Conservation (phyloP, 2,113 vertebrate genomes). For the Myocastor coypus region DNA sequence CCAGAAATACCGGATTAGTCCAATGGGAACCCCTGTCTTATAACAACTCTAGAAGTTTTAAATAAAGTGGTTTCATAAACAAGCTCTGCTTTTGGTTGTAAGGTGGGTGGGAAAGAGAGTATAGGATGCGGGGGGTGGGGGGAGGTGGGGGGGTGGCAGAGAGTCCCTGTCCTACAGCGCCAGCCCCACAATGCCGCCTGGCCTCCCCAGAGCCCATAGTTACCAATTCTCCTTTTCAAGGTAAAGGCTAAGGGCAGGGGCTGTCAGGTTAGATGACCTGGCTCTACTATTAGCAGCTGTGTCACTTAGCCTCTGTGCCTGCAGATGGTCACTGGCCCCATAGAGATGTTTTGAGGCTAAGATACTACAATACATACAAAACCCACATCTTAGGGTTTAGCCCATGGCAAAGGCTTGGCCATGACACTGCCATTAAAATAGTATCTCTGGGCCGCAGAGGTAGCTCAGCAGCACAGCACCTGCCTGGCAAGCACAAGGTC, state of each 20-base stretch:
- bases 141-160: fast-evolving
- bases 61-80: background rate
- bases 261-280: background rate
- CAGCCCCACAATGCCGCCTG: too few species aligned
- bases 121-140: too few species aligned
- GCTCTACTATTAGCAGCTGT: background rate
- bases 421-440: background rate
- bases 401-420: background rate
- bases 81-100: background rate
- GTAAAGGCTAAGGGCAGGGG: background rate
- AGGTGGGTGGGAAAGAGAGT: background rate
- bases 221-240: background rate
- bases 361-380: background rate
- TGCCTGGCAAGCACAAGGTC: too few species aligned
- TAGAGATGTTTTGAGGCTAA: background rate
- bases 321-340: background rate
- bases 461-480: too few species aligned
- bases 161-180: background rate
- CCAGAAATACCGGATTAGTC: background rate
- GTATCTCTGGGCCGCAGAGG: too few species aligned
- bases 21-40: background rate
- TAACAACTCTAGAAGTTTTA: background rate
- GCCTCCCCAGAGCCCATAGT: background rate
- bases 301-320: background rate
- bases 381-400: too few species aligned